Evolutionary conservation across 2,888 invertebrate genomes (phyloP), one percentile per base, ranked within the genome.

Genomic region (Eristalinus sepulchralis): DNA sequence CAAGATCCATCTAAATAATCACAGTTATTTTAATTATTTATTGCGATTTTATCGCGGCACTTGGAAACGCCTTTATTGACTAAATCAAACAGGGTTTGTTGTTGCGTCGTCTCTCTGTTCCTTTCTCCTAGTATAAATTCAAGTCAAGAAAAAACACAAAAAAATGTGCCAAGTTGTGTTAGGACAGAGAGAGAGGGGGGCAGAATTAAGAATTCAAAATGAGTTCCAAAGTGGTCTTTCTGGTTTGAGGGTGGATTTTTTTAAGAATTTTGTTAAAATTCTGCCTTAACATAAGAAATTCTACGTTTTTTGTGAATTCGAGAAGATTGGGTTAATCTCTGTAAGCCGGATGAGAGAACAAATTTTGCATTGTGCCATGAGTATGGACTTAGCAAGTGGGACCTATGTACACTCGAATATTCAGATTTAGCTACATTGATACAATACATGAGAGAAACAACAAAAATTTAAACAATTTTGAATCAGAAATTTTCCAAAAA

Each of bases 11-110:
- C 53, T 72, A 47, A 68, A 70, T 53, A 62, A 66, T 79, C 53
- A 62, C 20, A 53, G 57, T 33, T 71, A 71, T 66, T 80, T 84
- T 71, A 62, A 47, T 75, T 66, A 71, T 71, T 72, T 71, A 39
- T 83, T 75, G 55, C 31, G 34, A 79, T 71, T 57, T 75, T 60
- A 76, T 76, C 76, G 39, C 17, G 70, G 33, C 66, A 70, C 1
- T 53, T 64, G 13, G 79, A 34, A 83, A 79, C 64, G 64, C 59
- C 64, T 75, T 70, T 66, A 66, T 70, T 70, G 33, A 64, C 39
- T 31, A 47, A 53, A 64, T 67, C 60, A 2, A 76, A 47, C 47
- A 17, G 47, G 47, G 47, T 17, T 47, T 47, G 47, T 17, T 17
- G 39, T n/a, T n/a, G n/a, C n/a, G n/a, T n/a, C n/a, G n/a, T 47